Evolutionary conservation across 1,140 invertebrate species (phyloP).

Genomic region (Gryllus bimaculatus): DNA sequence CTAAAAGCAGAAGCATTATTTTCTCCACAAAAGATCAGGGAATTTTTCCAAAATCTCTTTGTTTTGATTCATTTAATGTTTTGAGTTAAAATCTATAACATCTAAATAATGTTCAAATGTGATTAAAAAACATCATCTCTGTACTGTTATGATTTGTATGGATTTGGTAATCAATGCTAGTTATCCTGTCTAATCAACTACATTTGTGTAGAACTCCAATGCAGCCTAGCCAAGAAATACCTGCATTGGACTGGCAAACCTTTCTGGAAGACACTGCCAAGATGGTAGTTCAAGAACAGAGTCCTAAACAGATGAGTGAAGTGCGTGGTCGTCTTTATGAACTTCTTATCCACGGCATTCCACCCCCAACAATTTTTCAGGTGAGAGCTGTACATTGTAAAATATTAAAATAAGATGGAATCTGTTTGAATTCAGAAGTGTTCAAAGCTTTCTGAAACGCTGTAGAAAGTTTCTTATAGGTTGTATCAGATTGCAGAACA

Average conservation of each 20-base stretch:
- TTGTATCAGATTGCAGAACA: no score
- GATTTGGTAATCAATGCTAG: neutral
- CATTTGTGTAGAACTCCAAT: constrained; percentile 60
- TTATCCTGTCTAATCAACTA: neutral
- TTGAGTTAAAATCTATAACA: no score
- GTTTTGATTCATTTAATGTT: no score
- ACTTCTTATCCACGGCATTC: constrained; percentile 87
- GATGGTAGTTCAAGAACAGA: constrained; percentile 82
- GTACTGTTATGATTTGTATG: neutral
- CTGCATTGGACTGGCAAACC: constrained; percentile 87
- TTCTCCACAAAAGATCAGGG: no score
- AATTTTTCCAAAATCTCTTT: no score
- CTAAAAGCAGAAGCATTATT: no score
- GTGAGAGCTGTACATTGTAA: constrained; percentile 29
- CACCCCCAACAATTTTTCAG: constrained; percentile 86
- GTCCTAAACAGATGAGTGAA: constrained; percentile 70
- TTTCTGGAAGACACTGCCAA: constrained; percentile 81
- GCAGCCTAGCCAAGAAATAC: constrained; percentile 67
- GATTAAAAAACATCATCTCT: neutral
- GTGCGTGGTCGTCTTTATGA: constrained; percentile 87
- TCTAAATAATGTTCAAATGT: neutral
- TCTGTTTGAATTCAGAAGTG: neutral
- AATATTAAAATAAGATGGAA: neutral
- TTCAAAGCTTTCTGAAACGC: neutral
- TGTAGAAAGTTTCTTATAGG: no score